A percentile compares a stretch with the other conserved stretches of the same genome.
These are phyloP conservation scores for Fundulus diaphanus DNA, from an alignment of 2,797 vertebrate genomes.

Conservation along the genomic window DNA sequence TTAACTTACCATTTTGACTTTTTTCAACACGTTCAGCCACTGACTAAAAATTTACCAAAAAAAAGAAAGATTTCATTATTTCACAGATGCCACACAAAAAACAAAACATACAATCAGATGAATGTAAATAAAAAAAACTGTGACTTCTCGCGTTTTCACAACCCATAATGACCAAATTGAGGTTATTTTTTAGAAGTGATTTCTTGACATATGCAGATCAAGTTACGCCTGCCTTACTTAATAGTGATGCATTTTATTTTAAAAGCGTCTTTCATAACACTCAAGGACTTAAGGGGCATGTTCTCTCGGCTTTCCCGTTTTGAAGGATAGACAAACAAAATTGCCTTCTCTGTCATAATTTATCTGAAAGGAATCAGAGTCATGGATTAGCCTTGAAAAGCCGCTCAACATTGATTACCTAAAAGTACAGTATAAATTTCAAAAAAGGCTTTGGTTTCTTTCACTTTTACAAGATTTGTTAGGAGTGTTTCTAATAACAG, in stretches of 20 bases:
- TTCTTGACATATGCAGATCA: background rate
- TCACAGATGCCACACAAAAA: background rate
- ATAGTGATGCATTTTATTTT: no score
- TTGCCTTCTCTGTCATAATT: background rate
- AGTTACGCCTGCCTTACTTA: background rate
- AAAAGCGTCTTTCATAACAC: no score
- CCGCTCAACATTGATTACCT: background rate
- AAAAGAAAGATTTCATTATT: slow-evolving; percentile 4
- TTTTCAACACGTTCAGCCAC: slow-evolving; percentile 84
- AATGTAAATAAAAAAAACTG: background rate
- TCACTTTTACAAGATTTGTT: no score
- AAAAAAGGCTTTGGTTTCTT: no score
- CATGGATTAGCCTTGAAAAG: background rate
- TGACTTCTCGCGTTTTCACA: background rate
- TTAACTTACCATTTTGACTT: slow-evolving; percentile 83
- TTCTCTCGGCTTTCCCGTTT: background rate
- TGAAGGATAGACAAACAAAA: background rate
- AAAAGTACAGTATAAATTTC: no score
- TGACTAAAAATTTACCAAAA: slow-evolving; percentile 66
- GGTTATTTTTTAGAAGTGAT: background rate
- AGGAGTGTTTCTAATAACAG: no score
- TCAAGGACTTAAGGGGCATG: background rate
- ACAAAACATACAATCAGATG: slow-evolving; percentile 7
- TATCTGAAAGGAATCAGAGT: background rate
- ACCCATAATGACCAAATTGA: background rate